Conservation (phyloP, 1,140 invertebrate genomes). For the Drosophila triauraria region DNA sequence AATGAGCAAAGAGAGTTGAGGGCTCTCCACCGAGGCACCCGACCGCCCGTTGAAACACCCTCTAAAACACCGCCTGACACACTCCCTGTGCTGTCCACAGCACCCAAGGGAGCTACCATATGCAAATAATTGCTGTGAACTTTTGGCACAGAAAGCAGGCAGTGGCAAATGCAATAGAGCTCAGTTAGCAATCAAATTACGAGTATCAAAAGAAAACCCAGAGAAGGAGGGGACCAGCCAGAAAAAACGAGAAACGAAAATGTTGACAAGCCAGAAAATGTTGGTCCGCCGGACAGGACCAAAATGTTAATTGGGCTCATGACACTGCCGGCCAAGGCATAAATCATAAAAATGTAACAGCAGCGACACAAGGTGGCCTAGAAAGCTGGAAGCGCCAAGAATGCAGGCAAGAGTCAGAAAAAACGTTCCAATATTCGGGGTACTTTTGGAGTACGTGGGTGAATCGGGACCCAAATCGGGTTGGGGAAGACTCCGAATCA, state of each 20-base stretch:
- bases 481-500: conserved; percentile 1
- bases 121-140: conserved; percentile 68
- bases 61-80: conserved; percentile 4
- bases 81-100: conserved; percentile 22
- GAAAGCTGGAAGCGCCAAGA: conserved; percentile 21
- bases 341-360: conserved; percentile 77
- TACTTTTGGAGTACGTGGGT: background rate
- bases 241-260: conserved; percentile 47
- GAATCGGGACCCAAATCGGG: conserved; percentile 36
- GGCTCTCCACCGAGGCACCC: conserved; percentile 15
- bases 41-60: background rate
- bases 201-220: conserved; percentile 49
- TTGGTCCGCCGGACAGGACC: conserved; percentile 53
- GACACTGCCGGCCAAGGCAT: conserved; percentile 74
- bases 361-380: conserved; percentile 52
- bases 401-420: conserved; percentile 32
- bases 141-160: conserved; percentile 61
- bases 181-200: conserved; percentile 73
- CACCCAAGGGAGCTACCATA: conserved; percentile 52
- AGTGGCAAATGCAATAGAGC: conserved; percentile 60
- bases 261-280: conserved; percentile 54
- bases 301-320: conserved; percentile 82
- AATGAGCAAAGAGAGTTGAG: conserved; percentile 58
- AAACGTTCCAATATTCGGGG: conserved; percentile 29
- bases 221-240: conserved; percentile 32